Conservation (phyloP, 1,140 invertebrate species). For the Hyposmocoma kahamanoa region DNA sequence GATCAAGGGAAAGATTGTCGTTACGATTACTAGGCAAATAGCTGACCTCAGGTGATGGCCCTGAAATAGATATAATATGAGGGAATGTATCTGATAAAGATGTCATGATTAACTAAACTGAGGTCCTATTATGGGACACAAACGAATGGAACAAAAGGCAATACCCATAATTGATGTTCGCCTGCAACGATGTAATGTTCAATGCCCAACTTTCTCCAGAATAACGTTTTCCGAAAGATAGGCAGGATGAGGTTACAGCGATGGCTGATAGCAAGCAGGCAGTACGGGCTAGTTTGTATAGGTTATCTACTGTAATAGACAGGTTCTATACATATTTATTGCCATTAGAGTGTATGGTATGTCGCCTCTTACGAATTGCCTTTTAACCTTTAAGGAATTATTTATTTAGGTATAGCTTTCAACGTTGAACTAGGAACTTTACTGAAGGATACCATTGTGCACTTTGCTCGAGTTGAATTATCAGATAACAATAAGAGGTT, state of each 20-base stretch:
- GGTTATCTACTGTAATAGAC: neutral
- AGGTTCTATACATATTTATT: too few species aligned
- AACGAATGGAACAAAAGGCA: slow-evolving; percentile 2
- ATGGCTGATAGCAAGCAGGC: slow-evolving; percentile 45
- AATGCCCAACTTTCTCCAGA: slow-evolving; percentile 30
- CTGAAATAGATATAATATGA: neutral
- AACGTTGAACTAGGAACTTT: too few species aligned
- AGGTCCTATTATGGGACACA: neutral
- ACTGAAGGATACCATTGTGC: too few species aligned
- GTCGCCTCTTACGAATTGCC: too few species aligned
- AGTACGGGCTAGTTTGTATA: slow-evolving; percentile 13
- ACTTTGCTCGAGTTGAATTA: too few species aligned
- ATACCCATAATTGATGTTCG: slow-evolving; percentile 9
- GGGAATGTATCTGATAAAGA: neutral
- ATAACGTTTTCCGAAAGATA: slow-evolving; percentile 41
- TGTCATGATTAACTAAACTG: neutral
- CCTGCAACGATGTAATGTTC: slow-evolving; percentile 21
- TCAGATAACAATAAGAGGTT: too few species aligned
- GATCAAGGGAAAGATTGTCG: neutral
- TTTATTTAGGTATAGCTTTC: too few species aligned
- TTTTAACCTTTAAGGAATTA: too few species aligned
- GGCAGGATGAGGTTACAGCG: slow-evolving; percentile 36
- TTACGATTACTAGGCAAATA: too few species aligned
- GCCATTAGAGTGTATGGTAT: too few species aligned
- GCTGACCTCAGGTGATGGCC: neutral